Conservation (phyloP, 2,888 invertebrate species). For the Caenorhabditis angaria region DNA sequence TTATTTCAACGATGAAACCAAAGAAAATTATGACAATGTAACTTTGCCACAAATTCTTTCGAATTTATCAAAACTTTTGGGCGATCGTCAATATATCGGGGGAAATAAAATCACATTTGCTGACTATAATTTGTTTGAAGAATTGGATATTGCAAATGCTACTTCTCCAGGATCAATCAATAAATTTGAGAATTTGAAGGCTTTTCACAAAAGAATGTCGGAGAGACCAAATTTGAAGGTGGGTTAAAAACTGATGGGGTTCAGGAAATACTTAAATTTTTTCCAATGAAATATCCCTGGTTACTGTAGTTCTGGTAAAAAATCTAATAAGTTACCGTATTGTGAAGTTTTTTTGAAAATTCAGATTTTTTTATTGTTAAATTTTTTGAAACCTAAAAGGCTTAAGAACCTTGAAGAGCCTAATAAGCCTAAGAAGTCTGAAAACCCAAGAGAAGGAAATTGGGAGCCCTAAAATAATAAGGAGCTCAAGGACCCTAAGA, state of each 20-base stretch:
- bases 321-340: no score
- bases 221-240: slow-evolving; percentile 24
- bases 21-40: background rate
- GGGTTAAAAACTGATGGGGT: slow-evolving; percentile 13
- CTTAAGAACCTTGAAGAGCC: no score
- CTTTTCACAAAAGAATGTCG: slow-evolving; percentile 23
- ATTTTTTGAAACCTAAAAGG: no score
- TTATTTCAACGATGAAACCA: slow-evolving; percentile 1
- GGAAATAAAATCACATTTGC: slow-evolving; percentile 19
- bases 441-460: no score
- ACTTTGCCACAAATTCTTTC: slow-evolving; percentile 14
- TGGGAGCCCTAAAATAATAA: no score
- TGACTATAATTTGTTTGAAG: slow-evolving; percentile 33
- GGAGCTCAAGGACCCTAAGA: no score
- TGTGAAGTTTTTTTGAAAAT: no score
- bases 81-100: slow-evolving; percentile 17
- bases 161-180: slow-evolving; percentile 11
- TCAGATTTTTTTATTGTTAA: no score
- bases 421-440: no score
- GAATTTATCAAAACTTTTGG: slow-evolving; percentile 10
- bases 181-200: slow-evolving; percentile 21
- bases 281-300: no score
- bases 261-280: slow-evolving; percentile 14
- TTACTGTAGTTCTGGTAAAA: no score
- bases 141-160: slow-evolving; percentile 22